Percentiles rank a stretch among this genome's conserved stretches.
Conservation (phyloP, 2,113 vertebrate genomes). For the Periophthalmus modestus region DNA sequence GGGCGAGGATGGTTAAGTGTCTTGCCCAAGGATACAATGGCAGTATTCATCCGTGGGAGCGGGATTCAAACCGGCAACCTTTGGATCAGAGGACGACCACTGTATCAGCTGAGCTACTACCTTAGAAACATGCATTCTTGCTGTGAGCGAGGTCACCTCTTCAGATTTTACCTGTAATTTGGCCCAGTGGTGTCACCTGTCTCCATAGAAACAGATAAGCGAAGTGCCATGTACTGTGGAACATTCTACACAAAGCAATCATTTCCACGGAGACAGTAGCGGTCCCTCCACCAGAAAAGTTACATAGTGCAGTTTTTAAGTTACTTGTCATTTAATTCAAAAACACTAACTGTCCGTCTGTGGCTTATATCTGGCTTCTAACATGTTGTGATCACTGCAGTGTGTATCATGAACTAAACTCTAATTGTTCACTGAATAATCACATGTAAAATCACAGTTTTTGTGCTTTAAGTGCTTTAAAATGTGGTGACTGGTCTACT, state of each 20-base stretch:
- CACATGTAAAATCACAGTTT: constrained; percentile 2
- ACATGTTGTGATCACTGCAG: background rate
- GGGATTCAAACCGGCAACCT: too few relatives aligned
- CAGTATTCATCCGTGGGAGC: too few relatives aligned
- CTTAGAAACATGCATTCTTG: too few relatives aligned
- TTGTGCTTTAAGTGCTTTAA: constrained; percentile 49
- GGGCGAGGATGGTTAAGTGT: too few relatives aligned
- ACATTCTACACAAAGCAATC: too few relatives aligned
- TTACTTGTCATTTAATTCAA: background rate
- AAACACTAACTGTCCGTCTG: background rate
- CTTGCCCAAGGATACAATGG: too few relatives aligned
- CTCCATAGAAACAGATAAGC: background rate
- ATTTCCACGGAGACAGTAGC: background rate
- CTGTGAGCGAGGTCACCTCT: too few relatives aligned
- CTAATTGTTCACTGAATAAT: constrained; percentile 2
- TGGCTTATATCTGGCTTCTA: background rate
- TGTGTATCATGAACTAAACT: background rate
- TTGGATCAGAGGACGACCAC: too few relatives aligned
- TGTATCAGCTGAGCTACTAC: too few relatives aligned
- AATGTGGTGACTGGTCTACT: constrained; percentile 20
- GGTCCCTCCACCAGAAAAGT: too few relatives aligned
- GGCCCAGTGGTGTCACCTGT: background rate
- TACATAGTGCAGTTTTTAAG: background rate
- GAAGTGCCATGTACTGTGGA: too few relatives aligned
- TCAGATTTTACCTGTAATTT: too few relatives aligned